These are phyloP conservation scores for Saguinus imperator DNA, from an alignment of 2,113 vertebrate species.

Conservation along the genomic window DNA sequence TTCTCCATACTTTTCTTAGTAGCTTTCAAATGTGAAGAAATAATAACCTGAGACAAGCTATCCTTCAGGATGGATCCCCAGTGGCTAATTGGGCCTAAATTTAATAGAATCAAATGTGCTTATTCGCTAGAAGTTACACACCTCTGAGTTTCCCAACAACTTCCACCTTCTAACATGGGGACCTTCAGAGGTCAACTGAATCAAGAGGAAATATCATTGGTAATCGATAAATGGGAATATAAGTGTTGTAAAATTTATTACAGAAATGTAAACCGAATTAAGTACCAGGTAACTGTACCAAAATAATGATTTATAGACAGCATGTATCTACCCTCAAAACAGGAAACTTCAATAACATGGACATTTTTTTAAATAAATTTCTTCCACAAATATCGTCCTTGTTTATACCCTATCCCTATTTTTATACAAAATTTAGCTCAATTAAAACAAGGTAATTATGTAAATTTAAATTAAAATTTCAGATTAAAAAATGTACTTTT, in stretches of 20 bases:
- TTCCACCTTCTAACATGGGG: no score
- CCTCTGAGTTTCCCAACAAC: no score
- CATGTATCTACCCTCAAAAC: neutral
- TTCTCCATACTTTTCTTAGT: neutral
- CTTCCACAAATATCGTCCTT: neutral
- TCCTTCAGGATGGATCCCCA: no score
- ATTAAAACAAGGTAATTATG: neutral
- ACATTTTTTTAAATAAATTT: conserved; percentile 8
- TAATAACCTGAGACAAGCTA: no score
- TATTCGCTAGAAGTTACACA: no score
- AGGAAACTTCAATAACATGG: neutral
- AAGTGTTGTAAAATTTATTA: neutral
- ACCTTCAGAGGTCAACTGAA: no score
- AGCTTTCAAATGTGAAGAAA: neutral
- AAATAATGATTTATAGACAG: conserved; percentile 15
- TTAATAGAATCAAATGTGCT: no score
- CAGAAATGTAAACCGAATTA: neutral
- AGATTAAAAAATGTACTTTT: neutral
- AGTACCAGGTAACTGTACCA: neutral
- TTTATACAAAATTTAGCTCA: neutral
- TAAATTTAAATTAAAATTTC: neutral
- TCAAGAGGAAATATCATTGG: neutral
- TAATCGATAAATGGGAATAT: neutral
- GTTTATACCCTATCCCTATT: neutral
- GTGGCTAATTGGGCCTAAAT: no score